phyloP scores from a whole-genome alignment of 1,140 invertebrate genomes.

The Drosophila chauvacae region DNA sequence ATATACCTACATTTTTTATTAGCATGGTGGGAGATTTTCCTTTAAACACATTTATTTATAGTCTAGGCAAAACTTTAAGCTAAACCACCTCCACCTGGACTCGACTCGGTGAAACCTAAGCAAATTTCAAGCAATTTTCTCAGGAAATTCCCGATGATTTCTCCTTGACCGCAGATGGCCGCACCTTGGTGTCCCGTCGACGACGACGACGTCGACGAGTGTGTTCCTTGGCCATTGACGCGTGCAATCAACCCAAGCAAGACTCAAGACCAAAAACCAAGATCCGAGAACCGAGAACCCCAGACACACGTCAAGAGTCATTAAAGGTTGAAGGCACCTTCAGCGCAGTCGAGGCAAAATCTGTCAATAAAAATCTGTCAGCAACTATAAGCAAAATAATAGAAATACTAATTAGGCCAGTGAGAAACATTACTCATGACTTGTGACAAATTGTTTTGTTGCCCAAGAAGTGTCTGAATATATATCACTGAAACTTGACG shows the following conservation, averaged over 20 bases:
- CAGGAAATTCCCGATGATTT: slow-evolving; percentile 36
- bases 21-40: not conserved
- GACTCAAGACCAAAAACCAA: not conserved
- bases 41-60: not conserved
- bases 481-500: slow-evolving; percentile 28
- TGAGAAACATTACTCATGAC: slow-evolving; percentile 58
- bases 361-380: slow-evolving; percentile 64
- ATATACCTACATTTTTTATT: not conserved
- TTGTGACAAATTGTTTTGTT: slow-evolving; percentile 44
- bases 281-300: slow-evolving; percentile 23
- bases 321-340: slow-evolving; percentile 34
- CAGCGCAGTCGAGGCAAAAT: slow-evolving; percentile 15
- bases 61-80: not conserved
- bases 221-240: slow-evolving; percentile 45
- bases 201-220: not conserved
- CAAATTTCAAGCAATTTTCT: slow-evolving; percentile 22
- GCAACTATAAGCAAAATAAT: slow-evolving; percentile 23
- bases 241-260: slow-evolving; percentile 70
- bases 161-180: slow-evolving; percentile 30
- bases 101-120: slow-evolving; percentile 29
- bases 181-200: slow-evolving; percentile 37
- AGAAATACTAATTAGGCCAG: slow-evolving; percentile 22
- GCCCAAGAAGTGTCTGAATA: slow-evolving; percentile 29
- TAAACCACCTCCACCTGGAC: slow-evolving; percentile 16
- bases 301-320: slow-evolving; percentile 13